A percentile compares a stretch with the other conserved stretches of the same genome.
Evolutionary conservation across 1,140 invertebrate genomes (phyloP).

Genomic region (Batillaria attramentaria): DNA sequence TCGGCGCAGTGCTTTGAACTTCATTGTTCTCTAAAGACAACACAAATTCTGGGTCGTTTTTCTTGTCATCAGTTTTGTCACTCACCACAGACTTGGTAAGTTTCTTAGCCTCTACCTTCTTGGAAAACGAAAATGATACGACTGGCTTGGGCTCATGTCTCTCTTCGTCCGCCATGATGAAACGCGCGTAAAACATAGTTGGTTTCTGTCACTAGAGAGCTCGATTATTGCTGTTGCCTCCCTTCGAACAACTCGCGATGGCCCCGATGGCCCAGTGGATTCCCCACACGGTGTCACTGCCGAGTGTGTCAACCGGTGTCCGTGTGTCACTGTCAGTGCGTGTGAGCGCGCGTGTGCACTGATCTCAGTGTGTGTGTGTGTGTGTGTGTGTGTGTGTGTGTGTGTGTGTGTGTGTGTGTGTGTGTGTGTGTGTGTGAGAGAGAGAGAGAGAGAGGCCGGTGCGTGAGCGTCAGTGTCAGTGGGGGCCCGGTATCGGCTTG

Average conservation of each 20-base stretch:
- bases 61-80: conserved; percentile 42
- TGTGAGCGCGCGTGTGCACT: neutral
- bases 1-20: conserved; percentile 59
- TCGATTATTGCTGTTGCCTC: neutral
- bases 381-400: neutral
- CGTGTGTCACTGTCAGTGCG: neutral
- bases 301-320: neutral
- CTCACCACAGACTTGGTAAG: conserved; percentile 48
- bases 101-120: conserved; percentile 55
- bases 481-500: too few relatives aligned
- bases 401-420: neutral
- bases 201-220: neutral
- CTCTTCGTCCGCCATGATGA: conserved; percentile 29
- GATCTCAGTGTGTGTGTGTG: neutral
- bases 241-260: neutral
- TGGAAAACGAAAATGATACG: conserved; percentile 63
- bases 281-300: neutral
- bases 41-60: conserved; percentile 55
- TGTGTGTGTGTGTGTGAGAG: conserved; percentile 14
- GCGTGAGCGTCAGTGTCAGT: too few relatives aligned
- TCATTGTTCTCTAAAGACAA: conserved; percentile 57
- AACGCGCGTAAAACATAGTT: neutral
- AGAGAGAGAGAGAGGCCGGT: too few relatives aligned
- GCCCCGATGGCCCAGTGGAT: neutral
- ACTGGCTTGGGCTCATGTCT: neutral